phyloP scores from a whole-genome alignment of 1,140 invertebrate species.

The Heliconius congener region DNA sequence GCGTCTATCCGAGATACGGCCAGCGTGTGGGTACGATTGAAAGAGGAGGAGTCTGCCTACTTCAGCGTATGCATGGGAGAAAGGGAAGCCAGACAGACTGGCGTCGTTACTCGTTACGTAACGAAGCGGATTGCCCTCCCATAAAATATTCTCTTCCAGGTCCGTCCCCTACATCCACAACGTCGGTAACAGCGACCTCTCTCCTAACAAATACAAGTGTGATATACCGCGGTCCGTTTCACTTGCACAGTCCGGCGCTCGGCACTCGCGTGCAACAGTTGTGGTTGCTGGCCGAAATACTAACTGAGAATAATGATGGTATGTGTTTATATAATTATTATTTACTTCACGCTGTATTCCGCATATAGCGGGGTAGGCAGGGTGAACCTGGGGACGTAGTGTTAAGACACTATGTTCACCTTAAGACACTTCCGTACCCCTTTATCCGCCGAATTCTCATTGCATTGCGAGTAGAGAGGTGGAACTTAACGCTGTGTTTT shows the following conservation, averaged over 20 bases:
- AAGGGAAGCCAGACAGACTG: too few species aligned
- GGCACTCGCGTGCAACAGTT: constrained; percentile 95
- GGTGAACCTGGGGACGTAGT: background rate
- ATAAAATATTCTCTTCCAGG: constrained; percentile 79
- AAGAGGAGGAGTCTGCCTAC: too few species aligned
- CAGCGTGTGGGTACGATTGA: too few species aligned
- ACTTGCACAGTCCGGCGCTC: constrained; percentile 90
- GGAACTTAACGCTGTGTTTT: too few species aligned
- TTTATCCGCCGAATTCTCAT: too few species aligned
- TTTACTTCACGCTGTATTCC: background rate
- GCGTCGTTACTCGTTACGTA: too few species aligned
- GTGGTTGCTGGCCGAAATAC: constrained; percentile 94
- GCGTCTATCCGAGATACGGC: too few species aligned
- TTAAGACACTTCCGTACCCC: too few species aligned
- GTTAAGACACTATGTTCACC: background rate
- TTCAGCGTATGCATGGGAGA: too few species aligned
- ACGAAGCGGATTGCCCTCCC: too few species aligned
- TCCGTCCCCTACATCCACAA: constrained; percentile 93
- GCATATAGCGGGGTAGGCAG: background rate
- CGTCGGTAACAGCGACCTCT: constrained; percentile 83
- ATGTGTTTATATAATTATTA: background rate
- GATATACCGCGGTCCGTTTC: constrained; percentile 92
- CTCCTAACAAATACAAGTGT: constrained; percentile 83
- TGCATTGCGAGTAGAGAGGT: too few species aligned
- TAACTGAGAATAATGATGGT: constrained; percentile 93